Base-by-base conservation (phyloP, 2,113 vertebrate species). In the Chroicocephalus ridibundus region DNA sequence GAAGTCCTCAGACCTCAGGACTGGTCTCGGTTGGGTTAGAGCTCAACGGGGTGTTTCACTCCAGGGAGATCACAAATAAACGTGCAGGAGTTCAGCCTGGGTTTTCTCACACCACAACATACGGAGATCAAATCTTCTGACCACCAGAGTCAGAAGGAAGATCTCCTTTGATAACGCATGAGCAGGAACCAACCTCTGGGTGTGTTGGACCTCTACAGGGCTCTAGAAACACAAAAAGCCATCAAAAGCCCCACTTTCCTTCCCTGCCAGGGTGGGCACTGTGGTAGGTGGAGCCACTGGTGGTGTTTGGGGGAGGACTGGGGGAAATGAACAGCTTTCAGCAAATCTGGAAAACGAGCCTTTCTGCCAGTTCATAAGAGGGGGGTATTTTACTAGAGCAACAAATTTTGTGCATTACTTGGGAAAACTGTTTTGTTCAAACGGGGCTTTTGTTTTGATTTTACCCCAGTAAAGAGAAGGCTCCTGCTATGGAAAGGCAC, bases 1-100 rank as follows among this genome's bases (percentile, higher is more conserved):
- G 47, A 65, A 81, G 21, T 49, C 62, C 29, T 83, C 60, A 81
- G 44, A 49, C 58, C 75, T 85, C 44, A 58, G 62, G 85, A 46
- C 14, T 55, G 38, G 57, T 61, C 29, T 72, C 90, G 47, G 38
- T 2, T 60, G 20, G 57, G 49, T 82, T 75, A 32, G 18, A 57
- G 8, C 36, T 79, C 79, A 80, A 1, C 0, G 1, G 1, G 2
- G 4, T 32, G 8, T 60, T 86, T 76, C 58, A 36, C 15, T 69
- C 26, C 58, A 47, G 15, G 70, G 40, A 61, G 29, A 61, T 83
- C 24, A 57, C 52, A 90, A n/a, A 49, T 26, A 15, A 61, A 72
- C 0, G 0, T 8, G 15, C 6, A 60, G 54, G 62, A 80, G 26
- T 9, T 69, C 54, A 32, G 44, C 17, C 21, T 65, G 36, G 15